phyloP scores from a whole-genome alignment of 2,113 vertebrate species.

The Irena cyanogastra region DNA sequence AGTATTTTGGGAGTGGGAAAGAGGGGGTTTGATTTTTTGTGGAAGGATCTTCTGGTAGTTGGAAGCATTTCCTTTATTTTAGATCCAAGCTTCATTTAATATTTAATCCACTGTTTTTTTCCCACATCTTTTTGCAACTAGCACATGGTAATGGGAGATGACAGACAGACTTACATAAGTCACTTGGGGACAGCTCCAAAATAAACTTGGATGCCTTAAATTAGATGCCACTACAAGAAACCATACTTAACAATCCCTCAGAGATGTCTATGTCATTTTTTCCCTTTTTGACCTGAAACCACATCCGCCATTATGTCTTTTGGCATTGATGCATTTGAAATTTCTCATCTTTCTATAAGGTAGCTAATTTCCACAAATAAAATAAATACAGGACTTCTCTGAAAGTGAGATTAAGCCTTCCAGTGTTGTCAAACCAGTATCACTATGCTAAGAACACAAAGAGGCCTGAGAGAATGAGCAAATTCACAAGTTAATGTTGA shows the following conservation, averaged over 20 bases:
- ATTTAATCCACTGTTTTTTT: not conserved
- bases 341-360: not conserved
- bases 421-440: not conserved
- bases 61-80: not conserved
- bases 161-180: not conserved
- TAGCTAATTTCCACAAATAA: not conserved
- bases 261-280: not conserved
- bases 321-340: not conserved
- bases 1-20: not conserved
- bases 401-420: not conserved
- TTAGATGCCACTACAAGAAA: not conserved
- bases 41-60: not conserved
- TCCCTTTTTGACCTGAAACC: not conserved
- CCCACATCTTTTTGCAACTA: not conserved
- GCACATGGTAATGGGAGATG: not conserved
- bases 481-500: not conserved
- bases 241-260: not conserved
- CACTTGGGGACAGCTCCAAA: not conserved
- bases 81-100: not conserved
- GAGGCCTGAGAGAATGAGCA: not conserved
- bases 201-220: not conserved
- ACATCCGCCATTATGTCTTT: not conserved
- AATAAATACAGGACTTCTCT: not conserved
- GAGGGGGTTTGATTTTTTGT: not conserved
- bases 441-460: not conserved